Evolutionary conservation across 2,888 invertebrate genomes (phyloP).

Genomic region (Enchytraeus crypticus): DNA sequence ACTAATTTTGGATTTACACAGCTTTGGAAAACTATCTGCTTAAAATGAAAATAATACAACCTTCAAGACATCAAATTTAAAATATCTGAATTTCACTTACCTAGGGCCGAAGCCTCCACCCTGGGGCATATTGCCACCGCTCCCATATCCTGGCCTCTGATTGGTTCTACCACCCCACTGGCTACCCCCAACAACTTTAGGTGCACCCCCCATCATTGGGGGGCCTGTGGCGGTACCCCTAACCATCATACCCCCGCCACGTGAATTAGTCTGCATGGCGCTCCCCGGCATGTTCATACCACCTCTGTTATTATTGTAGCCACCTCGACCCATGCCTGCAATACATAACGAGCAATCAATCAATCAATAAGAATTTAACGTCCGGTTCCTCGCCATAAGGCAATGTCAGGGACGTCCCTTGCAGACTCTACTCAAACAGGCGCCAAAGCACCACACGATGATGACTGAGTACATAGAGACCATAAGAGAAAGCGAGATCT

Average conservation of each 20-base stretch:
- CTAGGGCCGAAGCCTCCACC: background rate
- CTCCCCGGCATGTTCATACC: background rate
- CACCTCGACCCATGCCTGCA: background rate
- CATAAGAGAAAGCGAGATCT: too few species aligned
- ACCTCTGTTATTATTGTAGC: background rate
- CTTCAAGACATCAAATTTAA: background rate
- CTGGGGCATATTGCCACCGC: too few species aligned
- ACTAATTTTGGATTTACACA: too few species aligned
- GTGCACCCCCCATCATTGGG: background rate
- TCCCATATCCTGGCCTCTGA: background rate
- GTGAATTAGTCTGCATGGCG: background rate
- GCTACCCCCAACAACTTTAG: background rate
- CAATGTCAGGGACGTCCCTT: too few species aligned
- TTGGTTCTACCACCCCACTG: background rate
- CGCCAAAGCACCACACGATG: too few species aligned
- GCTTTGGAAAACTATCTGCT: too few species aligned
- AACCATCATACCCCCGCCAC: constrained; percentile 4
- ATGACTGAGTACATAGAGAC: too few species aligned
- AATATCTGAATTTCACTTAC: background rate
- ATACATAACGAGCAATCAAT: background rate
- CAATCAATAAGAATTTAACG: background rate
- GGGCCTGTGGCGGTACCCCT: constrained; percentile 15
- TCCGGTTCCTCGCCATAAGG: too few species aligned
- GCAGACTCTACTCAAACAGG: too few species aligned
- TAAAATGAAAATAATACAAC: too few species aligned